These are phyloP conservation scores for Lysandra coridon DNA, from an alignment of 2,888 invertebrate species.

Conservation along the genomic window DNA sequence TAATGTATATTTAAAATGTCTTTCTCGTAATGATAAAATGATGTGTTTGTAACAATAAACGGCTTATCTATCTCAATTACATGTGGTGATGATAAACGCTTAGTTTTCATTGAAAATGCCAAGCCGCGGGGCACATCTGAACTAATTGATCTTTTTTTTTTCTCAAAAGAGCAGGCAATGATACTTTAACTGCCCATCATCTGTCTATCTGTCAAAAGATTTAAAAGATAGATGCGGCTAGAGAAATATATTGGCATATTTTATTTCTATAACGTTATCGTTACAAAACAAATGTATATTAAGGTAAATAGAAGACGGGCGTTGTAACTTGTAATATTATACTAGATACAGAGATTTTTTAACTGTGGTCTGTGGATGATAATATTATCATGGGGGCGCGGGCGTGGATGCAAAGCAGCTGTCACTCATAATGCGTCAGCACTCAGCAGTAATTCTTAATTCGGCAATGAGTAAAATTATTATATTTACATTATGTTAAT, in stretches of 20 bases:
- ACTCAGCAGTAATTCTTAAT: too few relatives aligned
- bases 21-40: neutral
- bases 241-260: neutral
- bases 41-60: neutral
- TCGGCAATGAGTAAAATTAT: too few relatives aligned
- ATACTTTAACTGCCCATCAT: neutral
- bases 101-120: neutral
- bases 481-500: too few relatives aligned
- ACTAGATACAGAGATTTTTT: too few relatives aligned
- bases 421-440: too few relatives aligned
- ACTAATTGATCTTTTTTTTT: neutral
- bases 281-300: neutral
- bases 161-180: neutral
- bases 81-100: neutral
- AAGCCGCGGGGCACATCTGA: neutral
- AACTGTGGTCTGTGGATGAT: too few relatives aligned
- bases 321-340: too few relatives aligned
- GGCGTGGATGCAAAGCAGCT: too few relatives aligned
- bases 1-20: neutral
- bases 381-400: too few relatives aligned
- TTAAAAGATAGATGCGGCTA: neutral
- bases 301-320: too few relatives aligned
- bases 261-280: neutral
- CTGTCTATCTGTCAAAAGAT: slow-evolving; percentile 15
- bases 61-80: slow-evolving; percentile 7